phyloP scores from a whole-genome alignment of 2,113 vertebrate species.

The Lophotis ruficrista region DNA sequence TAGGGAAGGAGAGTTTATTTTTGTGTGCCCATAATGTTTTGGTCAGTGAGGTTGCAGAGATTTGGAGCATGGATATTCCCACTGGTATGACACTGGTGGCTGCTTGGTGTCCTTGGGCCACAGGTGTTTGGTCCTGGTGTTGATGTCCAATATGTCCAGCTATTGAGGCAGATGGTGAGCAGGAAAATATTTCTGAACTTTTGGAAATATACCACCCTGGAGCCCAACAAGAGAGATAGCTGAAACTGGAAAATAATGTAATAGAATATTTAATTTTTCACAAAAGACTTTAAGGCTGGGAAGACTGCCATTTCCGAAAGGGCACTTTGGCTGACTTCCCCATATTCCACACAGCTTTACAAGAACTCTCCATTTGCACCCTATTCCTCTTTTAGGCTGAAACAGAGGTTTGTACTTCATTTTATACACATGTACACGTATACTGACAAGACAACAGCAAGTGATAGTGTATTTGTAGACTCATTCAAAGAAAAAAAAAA shows the following conservation, averaged over 20 bases:
- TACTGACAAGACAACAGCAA: background rate
- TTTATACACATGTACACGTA: background rate
- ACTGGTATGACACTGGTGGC: background rate
- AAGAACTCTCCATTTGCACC: background rate
- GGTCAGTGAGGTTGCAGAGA: background rate
- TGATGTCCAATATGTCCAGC: constrained; percentile 86
- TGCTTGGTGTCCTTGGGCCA: constrained; percentile 54
- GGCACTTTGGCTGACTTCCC: constrained; percentile 58
- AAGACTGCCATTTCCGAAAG: constrained; percentile 66
- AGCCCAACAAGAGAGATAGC: constrained; percentile 71
- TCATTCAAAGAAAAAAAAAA: background rate
- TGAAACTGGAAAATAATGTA: constrained; percentile 89
- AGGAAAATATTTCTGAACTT: constrained; percentile 81
- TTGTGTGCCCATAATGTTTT: background rate
- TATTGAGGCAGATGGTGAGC: constrained; percentile 85
- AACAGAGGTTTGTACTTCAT: background rate
- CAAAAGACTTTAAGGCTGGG: constrained; percentile 70
- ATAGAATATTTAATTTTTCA: constrained; percentile 85
- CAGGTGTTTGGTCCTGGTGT: constrained; percentile 77
- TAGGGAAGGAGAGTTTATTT: background rate
- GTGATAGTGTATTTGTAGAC: background rate
- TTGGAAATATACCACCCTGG: constrained; percentile 73
- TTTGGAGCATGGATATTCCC: constrained; percentile 6
- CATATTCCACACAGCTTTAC: constrained; percentile 8
- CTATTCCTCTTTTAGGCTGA: background rate